Base-by-base conservation (phyloP, 2,888 invertebrate genomes). In the Caenorhabditis imperialis region DNA sequence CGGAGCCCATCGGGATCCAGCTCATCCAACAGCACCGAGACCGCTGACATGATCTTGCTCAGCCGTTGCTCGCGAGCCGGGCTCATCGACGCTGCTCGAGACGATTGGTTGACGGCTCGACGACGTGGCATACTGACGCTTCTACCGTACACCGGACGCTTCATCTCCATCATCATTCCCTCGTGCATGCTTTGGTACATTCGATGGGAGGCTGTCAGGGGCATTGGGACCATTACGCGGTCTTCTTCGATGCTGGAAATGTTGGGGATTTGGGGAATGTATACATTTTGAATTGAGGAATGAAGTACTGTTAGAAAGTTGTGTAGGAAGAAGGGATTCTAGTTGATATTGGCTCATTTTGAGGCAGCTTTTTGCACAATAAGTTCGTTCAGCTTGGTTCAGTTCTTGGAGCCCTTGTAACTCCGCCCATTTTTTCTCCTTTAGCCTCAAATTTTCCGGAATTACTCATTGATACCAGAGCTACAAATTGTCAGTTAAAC, bases 1-100 rank as follows among this genome's bases (percentile, higher is more conserved):
- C 75, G 45, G 5, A 78, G 53, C 5, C 81, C 81, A 20, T 83
- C 81, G 14, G 69, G 72, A 63, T 84, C 84, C 47, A 84, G 63
- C 54, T 84, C 84, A 62, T 84, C 84, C 30, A 84, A 53, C 18
- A 84, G 63, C 20, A 81, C 81, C 2, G 78, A 73, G 10, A 84
- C 79, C 1, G 84, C 84, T 30, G 83, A 80, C 75, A 84, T 79
- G 33, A 84, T 81, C 57, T 82, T 83, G 14, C 74, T 69, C 7
- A 79, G 72, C 12, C 84, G 78, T n/a, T 79, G 77, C 30, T 81
- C 78, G 51, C 81, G 77, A 4, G 82, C 82, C 2, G 82, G 82
- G 57, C 82, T 82, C 37, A 60, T 76, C 3, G 81, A 81, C 44
- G 63, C 70, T 16, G 74, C 53, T 10, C 81, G 69, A 12, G 51